Evolutionary conservation across 2,113 vertebrate species (phyloP), one percentile per base, ranked within the genome.

Genomic region (Daboia siamensis): DNA sequence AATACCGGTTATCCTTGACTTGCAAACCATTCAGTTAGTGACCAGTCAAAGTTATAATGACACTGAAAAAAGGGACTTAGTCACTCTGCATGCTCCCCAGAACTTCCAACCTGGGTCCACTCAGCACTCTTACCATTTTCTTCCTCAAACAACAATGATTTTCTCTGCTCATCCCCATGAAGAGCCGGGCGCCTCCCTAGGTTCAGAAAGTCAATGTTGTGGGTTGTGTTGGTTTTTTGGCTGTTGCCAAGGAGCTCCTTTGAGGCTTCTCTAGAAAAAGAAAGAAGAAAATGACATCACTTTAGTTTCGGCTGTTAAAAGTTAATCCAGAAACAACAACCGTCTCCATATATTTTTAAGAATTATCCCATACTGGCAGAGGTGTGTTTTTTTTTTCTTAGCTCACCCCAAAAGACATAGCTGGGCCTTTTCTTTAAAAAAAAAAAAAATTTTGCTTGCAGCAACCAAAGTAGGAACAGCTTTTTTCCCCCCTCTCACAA

Each of bases 221-320:
- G 91, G 64, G 91, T 92, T 21, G 56, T 51, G 48, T 86, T 87
- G 20, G 87, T 93, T 86, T 90, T 92, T 80, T 94, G 94, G 2
- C 90, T 92, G 90, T 94, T 94, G 74, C 89, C 94, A 61, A 93
- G 64, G 74, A 93, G 94, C 33, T 88, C 90, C 88, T 89, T 91
- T 90, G 91, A 48, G 33, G 93, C 95, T 84, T 96, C 74, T 90
- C 94, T 94, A 69, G 3, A 46, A 91, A 61, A 57, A 52, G 74
- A 57, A 85, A 29, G 85, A 61, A 24, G 74, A 90, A 91, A 90
- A 86, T 51, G 23, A 26, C 33, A 21, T 80, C 6, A 8, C 33
- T 39, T 80, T 6, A 80, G 39, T 9, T 6, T 0, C 2, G 17
- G 33, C 69, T 80, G 69, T 80, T 80, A 21, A 74, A 74, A 39